Percentiles rank a stretch among this genome's conserved stretches.
Evolutionary conservation across 1,140 invertebrate species (phyloP).

Genomic region (Melanaphis sacchari): DNA sequence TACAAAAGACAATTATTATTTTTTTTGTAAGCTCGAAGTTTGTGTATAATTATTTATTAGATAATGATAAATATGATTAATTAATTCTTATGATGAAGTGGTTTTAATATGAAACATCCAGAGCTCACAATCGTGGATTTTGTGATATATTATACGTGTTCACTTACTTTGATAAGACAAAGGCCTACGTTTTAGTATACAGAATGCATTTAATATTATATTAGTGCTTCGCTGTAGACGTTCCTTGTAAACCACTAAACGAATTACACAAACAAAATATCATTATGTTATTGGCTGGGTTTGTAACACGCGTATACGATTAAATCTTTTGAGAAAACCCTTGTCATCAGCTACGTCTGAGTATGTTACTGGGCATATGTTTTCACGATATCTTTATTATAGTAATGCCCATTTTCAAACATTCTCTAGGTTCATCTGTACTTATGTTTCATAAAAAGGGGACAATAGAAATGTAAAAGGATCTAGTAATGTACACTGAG

Average conservation of each 20-base stretch:
- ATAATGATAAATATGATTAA: background rate
- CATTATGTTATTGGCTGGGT: background rate
- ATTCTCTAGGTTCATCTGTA: background rate
- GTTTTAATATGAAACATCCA: background rate
- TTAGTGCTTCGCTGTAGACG: background rate
- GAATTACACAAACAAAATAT: background rate
- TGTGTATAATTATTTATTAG: background rate
- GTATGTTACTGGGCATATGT: conserved; percentile 10
- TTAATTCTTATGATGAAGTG: no score
- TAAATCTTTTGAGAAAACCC: background rate
- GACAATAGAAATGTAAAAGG: conserved; percentile 35
- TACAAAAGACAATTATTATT: background rate
- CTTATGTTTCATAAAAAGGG: background rate
- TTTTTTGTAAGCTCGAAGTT: background rate
- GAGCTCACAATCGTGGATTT: background rate
- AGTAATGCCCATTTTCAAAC: background rate
- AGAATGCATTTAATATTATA: background rate
- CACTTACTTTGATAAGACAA: background rate
- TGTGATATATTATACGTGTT: background rate
- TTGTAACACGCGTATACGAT: background rate
- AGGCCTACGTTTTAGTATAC: background rate
- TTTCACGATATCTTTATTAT: conserved; percentile 29
- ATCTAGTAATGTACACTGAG: background rate
- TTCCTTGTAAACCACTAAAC: background rate
- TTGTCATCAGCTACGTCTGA: background rate